Evolutionary conservation across 2,888 invertebrate genomes (phyloP).

Genomic region (Abrostola triplasia): DNA sequence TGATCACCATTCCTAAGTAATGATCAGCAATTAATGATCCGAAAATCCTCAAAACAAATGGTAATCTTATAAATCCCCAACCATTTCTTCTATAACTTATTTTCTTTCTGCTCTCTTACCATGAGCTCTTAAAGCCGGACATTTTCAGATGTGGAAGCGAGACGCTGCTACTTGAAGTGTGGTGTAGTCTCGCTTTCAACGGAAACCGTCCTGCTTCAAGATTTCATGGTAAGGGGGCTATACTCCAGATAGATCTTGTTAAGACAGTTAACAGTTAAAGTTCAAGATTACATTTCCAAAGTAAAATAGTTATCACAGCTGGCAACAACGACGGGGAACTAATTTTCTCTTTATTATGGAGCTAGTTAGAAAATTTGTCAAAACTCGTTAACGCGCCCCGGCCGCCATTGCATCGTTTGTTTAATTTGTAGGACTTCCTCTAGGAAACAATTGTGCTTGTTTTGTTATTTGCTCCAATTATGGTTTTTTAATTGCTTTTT

Average conservation of each 20-base stretch:
- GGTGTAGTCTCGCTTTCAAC: no score
- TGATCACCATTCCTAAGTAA: no score
- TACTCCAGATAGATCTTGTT: conserved; percentile 1
- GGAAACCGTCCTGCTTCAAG: no score
- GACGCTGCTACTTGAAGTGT: no score
- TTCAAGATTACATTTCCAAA: conserved; percentile 35
- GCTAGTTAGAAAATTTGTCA: conserved; percentile 69
- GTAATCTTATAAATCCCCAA: not conserved
- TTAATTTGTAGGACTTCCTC: conserved; percentile 49
- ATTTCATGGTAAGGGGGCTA: no score
- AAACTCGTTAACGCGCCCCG: conserved; percentile 66
- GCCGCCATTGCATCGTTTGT: conserved; percentile 48
- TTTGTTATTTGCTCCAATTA: conserved; percentile 27
- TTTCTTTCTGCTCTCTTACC: no score
- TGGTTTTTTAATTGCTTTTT: conserved; percentile 1
- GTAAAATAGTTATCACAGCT: conserved; percentile 43
- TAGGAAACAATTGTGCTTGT: conserved; percentile 33
- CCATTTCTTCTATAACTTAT: not conserved
- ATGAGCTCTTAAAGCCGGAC: no score
- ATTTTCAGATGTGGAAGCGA: no score
- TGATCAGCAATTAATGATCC: conserved; percentile 6
- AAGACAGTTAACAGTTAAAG: conserved; percentile 27
- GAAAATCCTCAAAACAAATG: not conserved
- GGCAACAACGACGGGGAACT: conserved; percentile 56
- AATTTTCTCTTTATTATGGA: conserved; percentile 69